Evolutionary conservation across 2,113 vertebrate species (phyloP).

Genomic region (Protobothrops mucrosquamatus): DNA sequence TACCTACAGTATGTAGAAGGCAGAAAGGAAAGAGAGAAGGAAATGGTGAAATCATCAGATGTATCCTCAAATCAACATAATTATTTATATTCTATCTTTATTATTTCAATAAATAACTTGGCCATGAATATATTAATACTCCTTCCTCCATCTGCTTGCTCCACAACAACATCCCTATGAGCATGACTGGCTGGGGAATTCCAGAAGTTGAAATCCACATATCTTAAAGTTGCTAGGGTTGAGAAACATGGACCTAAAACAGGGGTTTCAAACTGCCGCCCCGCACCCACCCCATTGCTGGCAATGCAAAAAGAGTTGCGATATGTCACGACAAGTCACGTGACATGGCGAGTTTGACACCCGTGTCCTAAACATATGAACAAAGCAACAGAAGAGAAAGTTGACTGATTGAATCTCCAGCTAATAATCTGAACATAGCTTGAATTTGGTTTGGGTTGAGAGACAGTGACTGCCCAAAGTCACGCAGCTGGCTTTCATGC

Average conservation of each 20-base stretch:
- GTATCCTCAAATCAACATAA: neutral
- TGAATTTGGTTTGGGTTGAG: neutral
- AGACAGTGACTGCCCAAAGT: neutral
- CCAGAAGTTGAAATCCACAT: neutral
- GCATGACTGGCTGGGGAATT: neutral
- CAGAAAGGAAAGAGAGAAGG: neutral
- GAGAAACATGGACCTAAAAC: neutral
- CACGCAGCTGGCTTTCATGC: neutral
- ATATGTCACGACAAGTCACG: too few species aligned
- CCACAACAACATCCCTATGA: neutral
- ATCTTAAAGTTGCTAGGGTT: neutral
- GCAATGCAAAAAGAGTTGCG: too few species aligned
- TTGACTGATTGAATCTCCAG: neutral
- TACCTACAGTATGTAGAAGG: neutral
- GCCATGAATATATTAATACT: neutral
- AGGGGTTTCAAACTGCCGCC: too few species aligned
- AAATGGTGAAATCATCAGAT: neutral
- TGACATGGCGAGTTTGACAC: too few species aligned
- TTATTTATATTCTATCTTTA: neutral
- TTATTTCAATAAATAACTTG: neutral
- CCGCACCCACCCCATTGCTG: too few species aligned
- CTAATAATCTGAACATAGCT: neutral
- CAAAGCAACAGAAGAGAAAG: neutral
- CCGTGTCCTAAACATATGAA: neutral
- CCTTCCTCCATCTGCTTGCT: neutral